phyloP scores from a whole-genome alignment of 2,888 invertebrate species.

The Trisateles emortualis region DNA sequence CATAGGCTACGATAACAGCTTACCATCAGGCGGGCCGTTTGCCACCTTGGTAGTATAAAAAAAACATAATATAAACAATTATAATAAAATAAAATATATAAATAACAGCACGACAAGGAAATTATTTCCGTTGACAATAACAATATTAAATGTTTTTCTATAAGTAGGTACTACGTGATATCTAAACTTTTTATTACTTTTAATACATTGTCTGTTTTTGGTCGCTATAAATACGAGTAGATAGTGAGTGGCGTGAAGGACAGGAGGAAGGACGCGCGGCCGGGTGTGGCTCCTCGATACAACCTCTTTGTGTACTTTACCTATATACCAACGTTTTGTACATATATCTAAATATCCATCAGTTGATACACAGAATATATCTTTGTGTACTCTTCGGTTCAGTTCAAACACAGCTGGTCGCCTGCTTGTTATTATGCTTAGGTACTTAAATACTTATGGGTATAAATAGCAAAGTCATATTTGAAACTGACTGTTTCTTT shows the following conservation, averaged over 20 bases:
- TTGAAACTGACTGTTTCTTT: no score
- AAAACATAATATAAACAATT: no score
- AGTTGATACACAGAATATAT: not conserved
- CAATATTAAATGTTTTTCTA: conserved; percentile 1
- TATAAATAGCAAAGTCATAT: no score
- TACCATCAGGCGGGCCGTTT: no score
- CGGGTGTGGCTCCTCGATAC: not conserved
- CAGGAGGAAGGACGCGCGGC: not conserved
- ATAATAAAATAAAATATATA: no score
- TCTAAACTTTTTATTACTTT: not conserved
- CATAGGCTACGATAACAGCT: no score
- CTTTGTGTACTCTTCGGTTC: not conserved
- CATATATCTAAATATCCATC: not conserved
- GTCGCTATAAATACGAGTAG: not conserved
- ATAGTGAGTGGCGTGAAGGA: not conserved
- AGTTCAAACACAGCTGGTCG: not conserved
- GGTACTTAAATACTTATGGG: no score
- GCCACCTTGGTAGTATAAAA: no score
- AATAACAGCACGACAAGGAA: not conserved
- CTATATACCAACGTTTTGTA: not conserved
- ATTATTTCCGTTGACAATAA: not conserved
- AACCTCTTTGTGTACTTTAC: not conserved
- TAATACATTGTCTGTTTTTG: not conserved
- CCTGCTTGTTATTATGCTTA: no score
- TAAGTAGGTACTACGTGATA: not conserved